Conservation (phyloP, 2,113 vertebrate genomes). For the Pan troglodytes region DNA sequence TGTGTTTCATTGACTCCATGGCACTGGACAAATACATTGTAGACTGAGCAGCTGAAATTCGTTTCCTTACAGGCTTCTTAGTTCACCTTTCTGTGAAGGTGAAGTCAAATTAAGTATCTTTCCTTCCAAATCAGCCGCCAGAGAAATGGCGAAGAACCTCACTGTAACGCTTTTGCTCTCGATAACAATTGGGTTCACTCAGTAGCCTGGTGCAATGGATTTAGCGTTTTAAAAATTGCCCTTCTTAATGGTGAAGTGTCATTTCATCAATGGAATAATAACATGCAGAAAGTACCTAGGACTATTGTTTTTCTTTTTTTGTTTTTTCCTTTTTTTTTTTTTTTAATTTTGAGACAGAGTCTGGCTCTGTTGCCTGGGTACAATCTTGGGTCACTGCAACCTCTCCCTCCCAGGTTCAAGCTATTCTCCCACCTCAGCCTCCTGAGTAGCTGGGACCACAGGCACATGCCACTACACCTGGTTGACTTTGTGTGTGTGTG, state of each 20-base stretch:
- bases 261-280: neutral
- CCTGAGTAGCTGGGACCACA: too few relatives aligned
- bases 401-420: too few relatives aligned
- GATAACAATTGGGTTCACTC: neutral
- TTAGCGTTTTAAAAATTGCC: neutral
- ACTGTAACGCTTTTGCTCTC: neutral
- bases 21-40: neutral
- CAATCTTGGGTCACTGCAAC: too few relatives aligned
- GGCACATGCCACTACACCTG: too few relatives aligned
- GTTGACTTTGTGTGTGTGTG: too few relatives aligned
- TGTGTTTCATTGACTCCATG: neutral
- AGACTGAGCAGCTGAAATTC: neutral
- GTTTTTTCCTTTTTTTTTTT: too few relatives aligned
- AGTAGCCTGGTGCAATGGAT: neutral
- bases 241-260: neutral
- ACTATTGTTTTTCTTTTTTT: neutral
- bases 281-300: neutral
- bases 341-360: too few relatives aligned
- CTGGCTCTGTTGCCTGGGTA: too few relatives aligned
- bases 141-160: neutral
- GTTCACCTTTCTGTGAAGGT: slow-evolving; percentile 14
- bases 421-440: too few relatives aligned
- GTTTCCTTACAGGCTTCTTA: neutral
- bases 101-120: slow-evolving; percentile 6
- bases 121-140: slow-evolving; percentile 26